Conservation (phyloP, 2,113 vertebrate species). For the Apteryx owenii region DNA sequence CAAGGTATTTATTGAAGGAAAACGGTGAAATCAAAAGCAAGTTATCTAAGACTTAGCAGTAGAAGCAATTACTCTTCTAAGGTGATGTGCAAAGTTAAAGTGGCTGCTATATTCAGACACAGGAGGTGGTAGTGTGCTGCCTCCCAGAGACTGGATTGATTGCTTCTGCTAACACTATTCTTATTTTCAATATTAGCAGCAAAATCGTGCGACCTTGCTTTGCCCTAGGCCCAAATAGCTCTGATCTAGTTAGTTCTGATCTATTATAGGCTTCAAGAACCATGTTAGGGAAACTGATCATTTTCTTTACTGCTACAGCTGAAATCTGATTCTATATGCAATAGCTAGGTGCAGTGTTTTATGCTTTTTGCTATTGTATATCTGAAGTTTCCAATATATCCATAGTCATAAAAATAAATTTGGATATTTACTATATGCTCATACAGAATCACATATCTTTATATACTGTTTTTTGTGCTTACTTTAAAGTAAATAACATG, state of each 20-base stretch:
- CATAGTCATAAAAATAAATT: neutral
- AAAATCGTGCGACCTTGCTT: neutral
- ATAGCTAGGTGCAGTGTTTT: neutral
- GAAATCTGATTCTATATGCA: neutral
- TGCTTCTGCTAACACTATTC: neutral
- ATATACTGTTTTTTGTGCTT: neutral
- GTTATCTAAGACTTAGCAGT: neutral
- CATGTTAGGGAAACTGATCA: neutral
- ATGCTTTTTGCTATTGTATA: neutral
- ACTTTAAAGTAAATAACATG: neutral
- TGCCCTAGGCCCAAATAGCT: neutral
- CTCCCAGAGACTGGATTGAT: constrained; percentile 42
- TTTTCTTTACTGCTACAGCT: neutral
- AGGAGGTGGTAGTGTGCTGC: constrained; percentile 48
- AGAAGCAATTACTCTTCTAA: neutral
- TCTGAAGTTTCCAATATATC: neutral
- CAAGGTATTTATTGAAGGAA: neutral
- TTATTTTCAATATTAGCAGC: neutral
- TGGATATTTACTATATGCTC: neutral
- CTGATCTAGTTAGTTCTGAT: neutral
- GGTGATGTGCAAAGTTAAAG: neutral
- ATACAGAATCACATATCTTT: neutral
- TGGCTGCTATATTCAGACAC: neutral
- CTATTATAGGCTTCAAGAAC: neutral
- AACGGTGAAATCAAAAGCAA: neutral